phyloP scores from a whole-genome alignment of 2,888 invertebrate genomes.

The Thera obeliscata region DNA sequence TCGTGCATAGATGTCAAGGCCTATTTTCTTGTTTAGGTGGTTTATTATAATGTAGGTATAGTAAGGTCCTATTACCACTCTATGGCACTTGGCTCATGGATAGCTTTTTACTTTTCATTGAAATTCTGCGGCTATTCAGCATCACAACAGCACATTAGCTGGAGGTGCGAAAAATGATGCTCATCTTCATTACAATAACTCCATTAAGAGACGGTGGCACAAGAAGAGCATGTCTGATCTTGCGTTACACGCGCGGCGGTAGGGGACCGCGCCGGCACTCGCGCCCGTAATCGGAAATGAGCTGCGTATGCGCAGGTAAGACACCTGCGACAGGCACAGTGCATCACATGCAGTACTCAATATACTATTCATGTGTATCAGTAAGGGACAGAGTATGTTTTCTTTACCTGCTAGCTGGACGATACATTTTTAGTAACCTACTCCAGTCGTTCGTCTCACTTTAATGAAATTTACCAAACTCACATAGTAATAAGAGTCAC shows the following conservation, averaged over 20 bases:
- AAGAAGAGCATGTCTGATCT: slow-evolving; percentile 27
- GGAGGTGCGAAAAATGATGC: neutral
- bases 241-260: slow-evolving; percentile 28
- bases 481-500: no score
- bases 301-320: slow-evolving; percentile 29
- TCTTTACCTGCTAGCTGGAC: no score
- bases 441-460: no score
- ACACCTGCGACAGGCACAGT: slow-evolving; percentile 21
- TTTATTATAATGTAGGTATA: no score
- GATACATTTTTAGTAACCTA: no score
- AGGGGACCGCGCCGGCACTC: slow-evolving; percentile 33
- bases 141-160: neutral
- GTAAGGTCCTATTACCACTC: no score
- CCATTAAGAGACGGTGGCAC: slow-evolving; percentile 18
- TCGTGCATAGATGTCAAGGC: no score
- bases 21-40: no score
- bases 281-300: slow-evolving; percentile 43
- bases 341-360: slow-evolving; percentile 3
- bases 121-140: neutral
- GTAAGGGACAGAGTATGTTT: no score
- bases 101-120: no score
- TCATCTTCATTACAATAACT: slow-evolving; percentile 33
- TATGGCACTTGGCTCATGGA: no score
- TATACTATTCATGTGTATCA: neutral
- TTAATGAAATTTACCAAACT: no score